These are phyloP conservation scores for Gambusia yucatana DNA, from an alignment of 2,797 vertebrate species.

Conservation along the genomic window DNA sequence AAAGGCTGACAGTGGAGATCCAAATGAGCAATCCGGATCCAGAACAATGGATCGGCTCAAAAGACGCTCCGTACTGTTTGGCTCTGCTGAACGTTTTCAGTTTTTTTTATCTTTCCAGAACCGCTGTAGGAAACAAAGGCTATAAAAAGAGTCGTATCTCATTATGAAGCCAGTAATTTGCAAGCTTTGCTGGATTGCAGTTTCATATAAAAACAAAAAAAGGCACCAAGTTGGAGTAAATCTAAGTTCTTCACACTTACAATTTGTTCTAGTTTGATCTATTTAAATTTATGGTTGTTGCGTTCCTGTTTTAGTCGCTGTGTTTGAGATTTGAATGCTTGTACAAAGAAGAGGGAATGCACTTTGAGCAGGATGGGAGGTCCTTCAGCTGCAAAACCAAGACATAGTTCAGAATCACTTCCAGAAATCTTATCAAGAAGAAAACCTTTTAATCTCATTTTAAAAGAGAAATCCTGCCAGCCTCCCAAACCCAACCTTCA, in stretches of 20 bases:
- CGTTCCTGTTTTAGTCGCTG: not conserved
- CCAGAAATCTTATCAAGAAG: not conserved
- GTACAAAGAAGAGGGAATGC: not conserved
- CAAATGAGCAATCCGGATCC: slow-evolving; percentile 3
- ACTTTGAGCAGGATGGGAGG: not conserved
- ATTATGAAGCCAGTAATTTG: slow-evolving; percentile 26
- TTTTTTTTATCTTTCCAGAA: slow-evolving; percentile 14
- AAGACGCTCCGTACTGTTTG: not conserved
- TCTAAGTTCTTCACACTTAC: not conserved
- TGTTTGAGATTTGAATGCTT: not conserved
- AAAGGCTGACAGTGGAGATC: not conserved
- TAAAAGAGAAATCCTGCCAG: not conserved
- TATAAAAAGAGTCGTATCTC: slow-evolving; percentile 26
- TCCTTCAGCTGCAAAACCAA: not conserved
- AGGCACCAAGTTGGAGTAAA: slow-evolving; percentile 4
- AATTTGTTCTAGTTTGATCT: not conserved
- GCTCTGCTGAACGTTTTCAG: slow-evolving; percentile 6
- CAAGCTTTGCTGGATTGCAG: slow-evolving; percentile 13
- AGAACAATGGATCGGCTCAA: slow-evolving; percentile 4
- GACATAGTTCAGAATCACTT: not conserved
- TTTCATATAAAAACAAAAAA: slow-evolving; percentile 28
- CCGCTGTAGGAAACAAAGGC: slow-evolving; percentile 18
- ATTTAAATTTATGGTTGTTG: not conserved
- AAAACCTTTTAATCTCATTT: not conserved
- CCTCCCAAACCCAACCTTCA: not conserved